Base-by-base conservation (phyloP, 2,113 vertebrate species). In the Zingel zingel region DNA sequence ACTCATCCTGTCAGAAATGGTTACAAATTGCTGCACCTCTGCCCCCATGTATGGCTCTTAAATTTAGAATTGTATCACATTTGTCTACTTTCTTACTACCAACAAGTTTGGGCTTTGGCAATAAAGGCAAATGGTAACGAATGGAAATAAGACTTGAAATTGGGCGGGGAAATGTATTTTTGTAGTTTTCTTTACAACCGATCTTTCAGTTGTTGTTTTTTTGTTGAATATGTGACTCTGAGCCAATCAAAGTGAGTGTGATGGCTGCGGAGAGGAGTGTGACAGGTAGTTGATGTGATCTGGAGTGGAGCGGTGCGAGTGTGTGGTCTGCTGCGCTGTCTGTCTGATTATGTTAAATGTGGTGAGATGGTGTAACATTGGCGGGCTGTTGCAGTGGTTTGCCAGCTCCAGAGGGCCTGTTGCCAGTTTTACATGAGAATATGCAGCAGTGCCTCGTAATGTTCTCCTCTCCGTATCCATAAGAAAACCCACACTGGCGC, bases 1-100 rank as follows among this genome's bases (percentile, higher is more conserved):
- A 91, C 91, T 94, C 86, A 76, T 89, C 85, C 81, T 89, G 92
- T 94, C 92, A 92, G 83, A 95, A 95, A 93, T 90, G 56, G 90
- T 90, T 92, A 91, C 87, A 94, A 94, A 93, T 94, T 91, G 87
- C 86, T 78, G 81, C 77, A 74, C 85, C 84, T 86, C 68, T 90
- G 74, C 56, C 89, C 87, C 54, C 58, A 43, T 50, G 77, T 80
- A 53, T 73, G 50, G 78, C 86, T 87, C 79, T 90, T 92, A 86
- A 86, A 89, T 87, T 86, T 71, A 62, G 81, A 87, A 90, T 92
- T 90, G 85, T 62, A 90, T 91, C 91, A 87, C 61, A 74, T 83
- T 80, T 71, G 77, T 87, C 61, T 62, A 69, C 83, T 88, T 83
- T 85, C 63, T 80, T 82, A 68, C 36, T 58, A 63, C 85, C 77